Evolutionary conservation across 2,113 vertebrate species (phyloP).

Genomic region (Hippocampus barbouri): DNA sequence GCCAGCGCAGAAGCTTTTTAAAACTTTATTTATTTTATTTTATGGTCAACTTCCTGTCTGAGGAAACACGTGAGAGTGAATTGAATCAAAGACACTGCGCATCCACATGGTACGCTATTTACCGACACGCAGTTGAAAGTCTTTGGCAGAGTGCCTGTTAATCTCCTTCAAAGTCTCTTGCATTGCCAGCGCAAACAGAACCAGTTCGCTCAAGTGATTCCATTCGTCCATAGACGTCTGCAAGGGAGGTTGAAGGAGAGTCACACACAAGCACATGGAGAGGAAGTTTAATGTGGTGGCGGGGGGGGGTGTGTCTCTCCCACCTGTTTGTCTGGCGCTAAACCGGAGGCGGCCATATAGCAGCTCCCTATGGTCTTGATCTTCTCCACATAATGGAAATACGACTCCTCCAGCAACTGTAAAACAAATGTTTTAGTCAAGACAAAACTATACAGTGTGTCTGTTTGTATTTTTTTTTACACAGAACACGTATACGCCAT

Average conservation of each 20-base stretch:
- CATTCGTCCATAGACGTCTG: conserved; percentile 84
- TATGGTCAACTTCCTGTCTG: not conserved
- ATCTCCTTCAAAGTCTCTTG: conserved; percentile 91
- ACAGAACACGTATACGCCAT: not conserved
- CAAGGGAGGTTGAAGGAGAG: conserved; percentile 1
- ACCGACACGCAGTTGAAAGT: conserved; percentile 92
- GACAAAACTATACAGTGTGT: too few relatives aligned
- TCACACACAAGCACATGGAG: not conserved
- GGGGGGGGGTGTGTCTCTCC: not conserved
- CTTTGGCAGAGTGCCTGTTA: conserved; percentile 86
- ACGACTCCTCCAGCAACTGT: conserved; percentile 88
- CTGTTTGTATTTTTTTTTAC: too few relatives aligned
- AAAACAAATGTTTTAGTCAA: not conserved
- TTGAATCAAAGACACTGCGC: not conserved
- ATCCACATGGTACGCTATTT: conserved; percentile 45
- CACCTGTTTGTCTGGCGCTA: conserved; percentile 91
- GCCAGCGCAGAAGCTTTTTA: not conserved
- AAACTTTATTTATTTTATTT: too few relatives aligned
- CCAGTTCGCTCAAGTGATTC: conserved; percentile 90
- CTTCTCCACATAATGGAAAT: conserved; percentile 94
- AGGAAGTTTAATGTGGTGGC: too few relatives aligned
- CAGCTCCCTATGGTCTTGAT: conserved; percentile 98
- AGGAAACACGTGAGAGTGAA: not conserved
- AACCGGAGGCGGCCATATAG: conserved; percentile 94
- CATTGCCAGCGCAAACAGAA: conserved; percentile 90